Conservation (phyloP, 2,888 invertebrate species). For the Stenichneumon culpator region DNA sequence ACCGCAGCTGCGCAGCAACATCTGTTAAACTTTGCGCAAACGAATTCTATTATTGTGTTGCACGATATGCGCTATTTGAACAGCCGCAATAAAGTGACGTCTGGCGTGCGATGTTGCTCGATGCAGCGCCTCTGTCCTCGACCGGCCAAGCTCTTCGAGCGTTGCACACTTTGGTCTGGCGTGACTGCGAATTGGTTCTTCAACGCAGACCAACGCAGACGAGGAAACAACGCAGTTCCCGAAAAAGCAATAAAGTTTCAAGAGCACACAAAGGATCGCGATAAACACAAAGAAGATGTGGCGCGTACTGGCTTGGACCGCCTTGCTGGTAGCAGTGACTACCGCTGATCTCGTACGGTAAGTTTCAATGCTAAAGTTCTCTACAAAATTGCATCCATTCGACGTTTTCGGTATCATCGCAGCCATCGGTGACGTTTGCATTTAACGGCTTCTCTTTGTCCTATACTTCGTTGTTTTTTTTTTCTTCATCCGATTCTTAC, state of each 20-base stretch:
- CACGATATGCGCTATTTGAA: background rate
- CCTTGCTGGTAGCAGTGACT: conserved; percentile 66
- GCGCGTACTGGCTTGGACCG: conserved; percentile 70
- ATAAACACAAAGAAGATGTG: conserved; percentile 67
- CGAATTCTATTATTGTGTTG: background rate
- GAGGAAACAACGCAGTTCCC: background rate
- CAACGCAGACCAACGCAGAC: conserved; percentile 23
- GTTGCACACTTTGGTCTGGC: conserved; percentile 24
- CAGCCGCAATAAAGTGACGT: no score
- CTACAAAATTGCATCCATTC: background rate
- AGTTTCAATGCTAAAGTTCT: conserved; percentile 11
- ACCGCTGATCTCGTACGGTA: conserved; percentile 74
- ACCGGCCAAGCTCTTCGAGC: conserved; percentile 1
- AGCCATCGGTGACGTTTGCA: conserved; percentile 6
- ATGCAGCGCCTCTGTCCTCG: conserved; percentile 34
- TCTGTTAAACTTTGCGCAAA: background rate
- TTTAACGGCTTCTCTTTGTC: background rate
- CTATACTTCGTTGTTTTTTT: background rate
- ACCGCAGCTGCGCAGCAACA: background rate
- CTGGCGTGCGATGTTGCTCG: background rate
- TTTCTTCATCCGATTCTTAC: background rate
- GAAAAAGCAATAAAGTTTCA: background rate
- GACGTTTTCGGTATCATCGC: conserved; percentile 20
- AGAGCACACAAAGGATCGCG: background rate
- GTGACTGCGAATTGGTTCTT: conserved; percentile 51